Conservation (phyloP, 2,888 invertebrate species). For the Eudemis profundana region DNA sequence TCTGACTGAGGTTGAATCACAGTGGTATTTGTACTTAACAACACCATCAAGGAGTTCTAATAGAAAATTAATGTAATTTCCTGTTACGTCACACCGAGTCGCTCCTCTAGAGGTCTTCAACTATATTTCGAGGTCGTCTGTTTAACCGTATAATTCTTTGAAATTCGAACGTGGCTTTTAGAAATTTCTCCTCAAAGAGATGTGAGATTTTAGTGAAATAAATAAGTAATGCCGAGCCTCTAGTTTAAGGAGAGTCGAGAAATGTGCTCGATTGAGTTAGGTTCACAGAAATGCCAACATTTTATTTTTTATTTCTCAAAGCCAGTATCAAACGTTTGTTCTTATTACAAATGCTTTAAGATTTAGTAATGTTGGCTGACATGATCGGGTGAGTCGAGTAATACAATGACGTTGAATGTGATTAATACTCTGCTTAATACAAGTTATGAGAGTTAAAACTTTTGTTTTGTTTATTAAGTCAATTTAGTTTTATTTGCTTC, state of each 20-base stretch:
- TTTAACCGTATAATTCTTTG: slow-evolving; percentile 32
- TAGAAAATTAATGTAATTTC: slow-evolving; percentile 39
- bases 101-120: slow-evolving; percentile 35
- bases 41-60: slow-evolving; percentile 32
- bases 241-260: slow-evolving; percentile 49
- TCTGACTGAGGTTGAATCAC: slow-evolving; percentile 26
- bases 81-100: slow-evolving; percentile 30
- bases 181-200: slow-evolving; percentile 53
- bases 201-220: slow-evolving; percentile 72
- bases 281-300: slow-evolving; percentile 33
- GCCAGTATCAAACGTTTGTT: slow-evolving; percentile 4
- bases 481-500: slow-evolving; percentile 22
- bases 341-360: slow-evolving; percentile 11
- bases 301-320: slow-evolving; percentile 23
- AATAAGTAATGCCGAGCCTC: slow-evolving; percentile 67
- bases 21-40: slow-evolving; percentile 33
- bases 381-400: slow-evolving; percentile 17
- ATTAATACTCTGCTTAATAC: slow-evolving; percentile 32
- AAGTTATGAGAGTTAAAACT: slow-evolving; percentile 19
- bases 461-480: slow-evolving; percentile 35
- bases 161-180: slow-evolving; percentile 57
- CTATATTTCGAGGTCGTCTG: slow-evolving; percentile 34
- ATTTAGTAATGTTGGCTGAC: slow-evolving; percentile 30
- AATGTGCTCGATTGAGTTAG: slow-evolving; percentile 39
- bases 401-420: slow-evolving; percentile 20